A percentile compares a stretch with the other conserved stretches of the same genome.
Conservation (phyloP, 2,113 vertebrate species). For the Myanophis thanlyinensis region DNA sequence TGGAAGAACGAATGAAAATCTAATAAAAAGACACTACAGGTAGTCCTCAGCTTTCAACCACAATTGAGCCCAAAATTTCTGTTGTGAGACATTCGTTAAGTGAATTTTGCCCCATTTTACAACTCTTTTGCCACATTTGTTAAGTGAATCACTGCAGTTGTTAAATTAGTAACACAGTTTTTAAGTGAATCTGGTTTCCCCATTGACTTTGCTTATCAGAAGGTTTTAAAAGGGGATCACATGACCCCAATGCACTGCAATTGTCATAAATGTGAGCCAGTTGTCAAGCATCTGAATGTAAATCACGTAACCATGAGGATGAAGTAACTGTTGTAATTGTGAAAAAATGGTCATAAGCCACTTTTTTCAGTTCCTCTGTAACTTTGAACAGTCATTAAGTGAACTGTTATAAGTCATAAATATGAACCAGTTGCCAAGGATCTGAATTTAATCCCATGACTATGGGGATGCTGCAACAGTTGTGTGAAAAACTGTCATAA, state of each 20-base stretch:
- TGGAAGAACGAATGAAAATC: not conserved
- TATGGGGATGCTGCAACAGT: not conserved
- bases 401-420: not conserved
- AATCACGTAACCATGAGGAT: not conserved
- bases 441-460: not conserved
- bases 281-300: not conserved
- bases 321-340: not conserved
- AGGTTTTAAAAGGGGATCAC: not conserved
- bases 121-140: not conserved
- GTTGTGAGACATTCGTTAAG: not conserved
- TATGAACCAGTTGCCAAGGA: not conserved
- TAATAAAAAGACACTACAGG: not conserved
- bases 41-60: not conserved
- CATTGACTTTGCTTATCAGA: not conserved
- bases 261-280: not conserved
- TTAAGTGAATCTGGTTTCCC: not conserved
- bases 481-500: not conserved
- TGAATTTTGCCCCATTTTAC: not conserved
- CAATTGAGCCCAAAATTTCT: not conserved
- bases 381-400: not conserved
- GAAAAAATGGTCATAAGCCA: not conserved
- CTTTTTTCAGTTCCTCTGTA: not conserved
- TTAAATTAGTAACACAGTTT: not conserved
- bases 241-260: not conserved
- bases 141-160: not conserved